A percentile compares a stretch with the other conserved stretches of the same genome.
Evolutionary conservation across 2,797 vertebrate species (phyloP).

Genomic region (Poeciliopsis presidionis): DNA sequence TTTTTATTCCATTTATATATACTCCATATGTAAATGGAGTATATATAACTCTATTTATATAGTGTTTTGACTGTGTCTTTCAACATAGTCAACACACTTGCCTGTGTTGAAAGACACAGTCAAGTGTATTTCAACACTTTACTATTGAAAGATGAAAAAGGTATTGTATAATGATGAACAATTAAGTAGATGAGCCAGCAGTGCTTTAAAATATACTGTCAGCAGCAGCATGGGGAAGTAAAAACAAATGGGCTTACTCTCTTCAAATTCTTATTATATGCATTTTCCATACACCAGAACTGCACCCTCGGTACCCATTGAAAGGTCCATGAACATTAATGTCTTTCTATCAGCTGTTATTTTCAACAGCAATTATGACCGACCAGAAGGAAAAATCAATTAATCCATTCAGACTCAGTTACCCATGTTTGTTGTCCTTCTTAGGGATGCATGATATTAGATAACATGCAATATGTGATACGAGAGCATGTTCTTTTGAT

Average conservation of each 20-base stretch:
- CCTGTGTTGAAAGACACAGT: too few species aligned
- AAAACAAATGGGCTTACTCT: slow-evolving; percentile 48
- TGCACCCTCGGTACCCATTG: slow-evolving; percentile 21
- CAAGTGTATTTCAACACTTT: not conserved
- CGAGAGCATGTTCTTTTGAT: too few species aligned
- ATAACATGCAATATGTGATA: too few species aligned
- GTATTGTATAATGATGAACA: slow-evolving; percentile 50
- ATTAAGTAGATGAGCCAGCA: slow-evolving; percentile 62
- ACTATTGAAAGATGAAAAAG: slow-evolving; percentile 22
- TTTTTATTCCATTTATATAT: slow-evolving; percentile 8
- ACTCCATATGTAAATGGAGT: not conserved
- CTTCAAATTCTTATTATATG: slow-evolving; percentile 44
- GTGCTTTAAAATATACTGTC: slow-evolving; percentile 51
- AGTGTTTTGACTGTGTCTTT: too few species aligned
- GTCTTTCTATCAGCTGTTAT: slow-evolving; percentile 23
- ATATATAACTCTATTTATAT: too few species aligned
- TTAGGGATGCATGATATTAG: too few species aligned
- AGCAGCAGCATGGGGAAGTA: slow-evolving; percentile 57
- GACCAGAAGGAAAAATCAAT: slow-evolving; percentile 23
- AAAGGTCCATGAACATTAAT: slow-evolving; percentile 29
- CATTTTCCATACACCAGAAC: slow-evolving; percentile 33
- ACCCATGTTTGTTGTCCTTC: not conserved
- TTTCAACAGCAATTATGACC: slow-evolving; percentile 11
- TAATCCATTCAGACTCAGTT: slow-evolving; percentile 9
- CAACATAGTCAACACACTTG: too few species aligned